These are phyloP conservation scores for Calliopum simillimum DNA, from an alignment of 2,888 invertebrate genomes.

Conservation along the genomic window DNA sequence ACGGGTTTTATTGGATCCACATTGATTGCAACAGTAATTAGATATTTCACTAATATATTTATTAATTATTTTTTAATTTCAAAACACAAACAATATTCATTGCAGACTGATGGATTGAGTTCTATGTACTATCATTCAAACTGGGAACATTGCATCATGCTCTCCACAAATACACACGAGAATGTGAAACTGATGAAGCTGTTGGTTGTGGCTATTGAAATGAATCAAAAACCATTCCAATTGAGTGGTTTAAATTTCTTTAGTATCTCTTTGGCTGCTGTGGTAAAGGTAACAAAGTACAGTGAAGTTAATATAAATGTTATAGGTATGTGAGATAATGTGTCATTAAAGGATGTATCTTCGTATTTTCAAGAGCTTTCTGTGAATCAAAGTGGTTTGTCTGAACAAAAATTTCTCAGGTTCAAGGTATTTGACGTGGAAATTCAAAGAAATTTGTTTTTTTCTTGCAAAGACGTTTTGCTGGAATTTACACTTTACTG, in stretches of 20 bases:
- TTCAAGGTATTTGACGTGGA: too few relatives aligned
- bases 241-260: conserved; percentile 58
- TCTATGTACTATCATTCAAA: conserved; percentile 55
- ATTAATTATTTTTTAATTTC: not conserved
- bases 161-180: conserved; percentile 49
- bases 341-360: too few relatives aligned
- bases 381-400: too few relatives aligned
- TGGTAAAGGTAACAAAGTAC: conserved; percentile 50
- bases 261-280: conserved; percentile 52
- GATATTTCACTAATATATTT: not conserved
- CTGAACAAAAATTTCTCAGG: too few relatives aligned
- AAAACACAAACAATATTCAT: not conserved
- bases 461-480: too few relatives aligned
- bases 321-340: too few relatives aligned
- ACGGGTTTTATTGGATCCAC: conserved; percentile 55
- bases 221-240: conserved; percentile 52
- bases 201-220: conserved; percentile 51
- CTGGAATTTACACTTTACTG: too few relatives aligned
- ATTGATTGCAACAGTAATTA: conserved; percentile 50
- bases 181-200: conserved; percentile 56
- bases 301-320: not conserved
- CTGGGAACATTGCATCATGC: conserved; percentile 54
- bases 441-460: too few relatives aligned
- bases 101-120: conserved; percentile 54
- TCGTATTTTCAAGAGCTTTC: too few relatives aligned